Percentiles rank a stretch among this genome's conserved stretches.
phyloP scores from a whole-genome alignment of 1,140 invertebrate species.

The Papilio xuthus region DNA sequence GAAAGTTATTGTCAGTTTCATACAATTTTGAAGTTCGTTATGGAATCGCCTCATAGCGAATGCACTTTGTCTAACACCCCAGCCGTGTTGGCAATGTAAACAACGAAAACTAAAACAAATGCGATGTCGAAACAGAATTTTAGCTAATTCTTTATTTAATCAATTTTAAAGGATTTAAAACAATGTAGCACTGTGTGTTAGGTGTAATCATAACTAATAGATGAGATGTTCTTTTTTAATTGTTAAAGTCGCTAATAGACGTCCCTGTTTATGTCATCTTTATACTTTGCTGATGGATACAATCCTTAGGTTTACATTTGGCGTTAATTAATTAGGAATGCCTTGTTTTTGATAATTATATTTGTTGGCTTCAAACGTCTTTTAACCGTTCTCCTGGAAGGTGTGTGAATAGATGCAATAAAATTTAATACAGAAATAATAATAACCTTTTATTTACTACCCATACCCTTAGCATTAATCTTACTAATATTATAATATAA shows the following conservation, averaged over 20 bases:
- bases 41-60: no score
- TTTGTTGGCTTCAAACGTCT: conserved; percentile 69
- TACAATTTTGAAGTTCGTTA: no score
- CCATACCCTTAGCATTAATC: not conserved
- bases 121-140: conserved; percentile 15
- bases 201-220: conserved; percentile 41
- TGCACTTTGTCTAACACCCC: no score
- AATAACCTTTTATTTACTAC: conserved; percentile 46
- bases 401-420: conserved; percentile 80
- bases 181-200: conserved; percentile 45
- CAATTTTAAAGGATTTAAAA: conserved; percentile 30
- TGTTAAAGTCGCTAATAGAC: conserved; percentile 21
- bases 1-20: no score
- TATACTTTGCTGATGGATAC: conserved; percentile 35
- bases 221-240: conserved; percentile 34
- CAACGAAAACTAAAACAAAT: conserved; percentile 47
- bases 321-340: conserved; percentile 50
- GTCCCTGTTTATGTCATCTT: conserved; percentile 26
- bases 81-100: conserved; percentile 50
- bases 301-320: conserved; percentile 40
- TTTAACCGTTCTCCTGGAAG: conserved; percentile 68
- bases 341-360: conserved; percentile 53
- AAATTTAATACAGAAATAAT: conserved; percentile 79
- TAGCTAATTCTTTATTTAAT: conserved; percentile 20
- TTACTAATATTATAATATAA: no score